Evolutionary conservation across 2,113 vertebrate species (phyloP), one percentile per base, ranked within the genome.

Genomic region (Nipponia nippon): DNA sequence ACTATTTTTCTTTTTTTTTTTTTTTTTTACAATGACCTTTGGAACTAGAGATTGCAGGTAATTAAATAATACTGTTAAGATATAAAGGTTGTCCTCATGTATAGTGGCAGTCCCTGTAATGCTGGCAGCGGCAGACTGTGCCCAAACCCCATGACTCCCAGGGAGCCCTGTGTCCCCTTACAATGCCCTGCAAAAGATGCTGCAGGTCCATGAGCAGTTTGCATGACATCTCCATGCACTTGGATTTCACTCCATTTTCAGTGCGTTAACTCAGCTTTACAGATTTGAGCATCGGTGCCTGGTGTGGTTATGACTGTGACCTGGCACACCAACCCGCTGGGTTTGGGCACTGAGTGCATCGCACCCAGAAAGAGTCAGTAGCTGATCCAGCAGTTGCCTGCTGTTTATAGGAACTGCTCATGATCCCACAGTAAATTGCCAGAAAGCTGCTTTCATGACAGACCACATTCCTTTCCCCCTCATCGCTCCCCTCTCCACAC

Each of bases 391-490:
- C 85, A 96, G 86, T 86, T 53, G 79, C 88, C 76, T 93, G 63
- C 92, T 93, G 93, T 96, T 95, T 89, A 78, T 47, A 96, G 85
- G 84, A 95, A 9, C 36, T 40, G 83, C 77, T 92, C 6, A 2
- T 0, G 2, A 89, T 96, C 86, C 89, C 95, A 62, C 84, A 95
- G 73, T 89, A 94, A 96, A 86, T 87, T 84, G 85, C 53, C 95
- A 91, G 93, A 92, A 87, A 93, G 89, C 59, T 10, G 29, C 69
- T 96, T 87, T 89, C 91, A 77, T 89, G 94, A 85, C 82, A 93
- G 87, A 94, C 81, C 83, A 62, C 96, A 95, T 97, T 97, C 94
- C 81, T 95, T 96, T 88, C 92, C 78, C 87, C 92, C 71, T 90
- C 96, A 88, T 93, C 20, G 1, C 87, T 94, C 87, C 90, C 66